Base-by-base conservation (phyloP, 2,113 vertebrate genomes). In the Columbina picui region DNA sequence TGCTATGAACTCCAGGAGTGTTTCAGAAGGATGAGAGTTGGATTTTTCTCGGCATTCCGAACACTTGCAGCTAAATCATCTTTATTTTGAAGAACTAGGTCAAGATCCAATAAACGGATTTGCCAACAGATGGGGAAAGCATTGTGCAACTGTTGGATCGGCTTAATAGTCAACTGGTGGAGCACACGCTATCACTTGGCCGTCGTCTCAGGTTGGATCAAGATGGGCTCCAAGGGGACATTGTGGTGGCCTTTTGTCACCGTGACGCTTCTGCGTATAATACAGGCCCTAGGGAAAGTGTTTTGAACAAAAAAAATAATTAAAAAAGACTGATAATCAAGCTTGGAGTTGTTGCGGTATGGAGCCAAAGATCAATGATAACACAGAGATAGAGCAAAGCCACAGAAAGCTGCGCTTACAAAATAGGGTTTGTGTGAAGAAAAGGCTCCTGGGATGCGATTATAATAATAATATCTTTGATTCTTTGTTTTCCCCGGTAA, bases 91-190 rank as follows among this genome's bases (percentile, higher is more conserved):
- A 83, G 90, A 87, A 73, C 10, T 64, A 85, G 92, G 85, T 61
- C 78, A 76, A 83, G 67, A 64, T 85, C 36, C 85, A 93, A 1
- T 60, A n/a, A 60, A 64, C 60, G 82, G 53, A 52, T 93, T 85
- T 91, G 57, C 41, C 85, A 87, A 36, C 92, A 95, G 84, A 87
- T 95, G 82, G 82, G 65, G 75, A 90, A 87, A 68, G 82, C 34
- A 12, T 6, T n/a, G 53, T 22, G 53, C 74, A 76, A 2, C 49
- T 85, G 65, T 47, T 78, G 26, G 41, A n/a, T 75, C 64, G 43
- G 61, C 69, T 87, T 26, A 21, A 15, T 5, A 30, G 43, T 12
- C 78, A 87, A 27, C 69, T 87, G 78, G 5, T 47, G 49, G 8
- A 27, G 43, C 6, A 0, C 14, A 3, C 41, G 7, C 69, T 38